phyloP scores from a whole-genome alignment of 2,888 invertebrate species.

The Parascotia fuliginaria region DNA sequence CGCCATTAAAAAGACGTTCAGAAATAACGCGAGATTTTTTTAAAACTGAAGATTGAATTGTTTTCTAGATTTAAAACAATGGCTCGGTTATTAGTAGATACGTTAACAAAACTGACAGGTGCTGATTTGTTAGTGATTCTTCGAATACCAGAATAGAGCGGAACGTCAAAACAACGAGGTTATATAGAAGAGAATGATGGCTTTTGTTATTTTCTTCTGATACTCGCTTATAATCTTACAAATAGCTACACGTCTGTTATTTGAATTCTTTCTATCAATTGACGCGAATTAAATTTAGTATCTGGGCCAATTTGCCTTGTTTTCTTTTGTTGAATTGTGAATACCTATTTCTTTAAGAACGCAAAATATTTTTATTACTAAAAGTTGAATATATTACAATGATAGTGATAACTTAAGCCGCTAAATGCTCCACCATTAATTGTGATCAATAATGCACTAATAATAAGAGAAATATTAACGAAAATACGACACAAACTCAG shows the following conservation, averaged over 20 bases:
- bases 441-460: conserved; percentile 31
- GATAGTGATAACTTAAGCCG: conserved; percentile 5
- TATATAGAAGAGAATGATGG: conserved; percentile 60
- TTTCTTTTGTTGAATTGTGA: conserved; percentile 13
- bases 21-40: conserved; percentile 65
- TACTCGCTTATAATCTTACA: conserved; percentile 63
- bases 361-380: too few relatives aligned
- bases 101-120: conserved; percentile 75
- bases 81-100: conserved; percentile 65
- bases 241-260: conserved; percentile 58
- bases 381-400: not conserved
- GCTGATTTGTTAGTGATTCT: conserved; percentile 76
- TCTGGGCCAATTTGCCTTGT: conserved; percentile 28
- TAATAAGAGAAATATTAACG: conserved; percentile 32
- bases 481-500: conserved; percentile 37
- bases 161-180: conserved; percentile 73
- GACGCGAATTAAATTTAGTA: conserved; percentile 50
- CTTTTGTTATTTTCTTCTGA: conserved; percentile 56
- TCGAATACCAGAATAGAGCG: conserved; percentile 69
- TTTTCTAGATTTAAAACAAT: conserved; percentile 74
- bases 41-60: conserved; percentile 71
- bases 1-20: conserved; percentile 60
- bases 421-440: conserved; percentile 27
- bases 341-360: not conserved
- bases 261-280: conserved; percentile 62